phyloP scores from a whole-genome alignment of 1,140 invertebrate species.

The Venturia canescens region DNA sequence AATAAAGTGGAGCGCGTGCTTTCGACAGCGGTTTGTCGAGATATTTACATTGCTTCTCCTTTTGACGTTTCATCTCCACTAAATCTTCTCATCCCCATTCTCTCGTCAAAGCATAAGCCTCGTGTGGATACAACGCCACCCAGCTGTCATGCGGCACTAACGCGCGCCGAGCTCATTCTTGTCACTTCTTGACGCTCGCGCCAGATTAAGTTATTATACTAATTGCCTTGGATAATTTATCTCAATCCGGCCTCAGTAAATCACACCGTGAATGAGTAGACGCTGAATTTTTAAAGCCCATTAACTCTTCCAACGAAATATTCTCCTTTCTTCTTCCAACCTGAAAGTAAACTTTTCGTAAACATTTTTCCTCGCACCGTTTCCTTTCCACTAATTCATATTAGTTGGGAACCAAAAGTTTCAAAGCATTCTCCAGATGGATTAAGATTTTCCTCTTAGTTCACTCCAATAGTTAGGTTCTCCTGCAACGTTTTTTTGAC shows the following conservation, averaged over 20 bases:
- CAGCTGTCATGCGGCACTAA: background rate
- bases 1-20: slow-evolving; percentile 7
- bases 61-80: slow-evolving; percentile 10
- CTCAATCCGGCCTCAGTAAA: background rate
- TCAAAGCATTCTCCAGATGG: too few species aligned
- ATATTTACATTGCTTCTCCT: background rate
- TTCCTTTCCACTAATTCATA: too few species aligned
- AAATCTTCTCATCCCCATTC: background rate
- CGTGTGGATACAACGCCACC: background rate
- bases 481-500: too few species aligned
- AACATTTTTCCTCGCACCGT: too few species aligned
- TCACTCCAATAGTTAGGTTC: too few species aligned
- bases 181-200: background rate
- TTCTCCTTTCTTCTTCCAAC: too few species aligned
- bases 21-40: background rate
- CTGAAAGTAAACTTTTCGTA: too few species aligned
- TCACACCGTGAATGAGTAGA: background rate
- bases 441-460: too few species aligned
- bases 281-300: background rate
- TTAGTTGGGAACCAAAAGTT: too few species aligned
- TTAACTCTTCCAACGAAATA: background rate
- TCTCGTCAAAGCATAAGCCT: slow-evolving; percentile 4
- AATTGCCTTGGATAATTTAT: slow-evolving; percentile 1
- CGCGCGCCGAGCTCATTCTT: background rate
- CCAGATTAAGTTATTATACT: slow-evolving; percentile 8